phyloP scores from a whole-genome alignment of 2,797 vertebrate species.

The Columba guinea region DNA sequence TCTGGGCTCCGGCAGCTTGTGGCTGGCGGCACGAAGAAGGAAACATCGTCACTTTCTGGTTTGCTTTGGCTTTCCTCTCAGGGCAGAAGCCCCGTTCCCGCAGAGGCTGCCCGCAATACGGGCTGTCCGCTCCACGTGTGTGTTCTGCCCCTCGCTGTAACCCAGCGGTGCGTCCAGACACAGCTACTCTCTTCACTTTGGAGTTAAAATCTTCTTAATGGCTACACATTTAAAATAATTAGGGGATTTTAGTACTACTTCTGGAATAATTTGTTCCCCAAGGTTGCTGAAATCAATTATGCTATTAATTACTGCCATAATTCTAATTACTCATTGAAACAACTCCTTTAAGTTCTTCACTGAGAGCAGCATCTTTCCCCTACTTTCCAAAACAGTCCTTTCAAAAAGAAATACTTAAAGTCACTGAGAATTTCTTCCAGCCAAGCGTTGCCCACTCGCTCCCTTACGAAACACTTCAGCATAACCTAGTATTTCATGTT shows the following conservation, averaged over 20 bases:
- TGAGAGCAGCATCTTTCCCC: neutral
- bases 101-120: neutral
- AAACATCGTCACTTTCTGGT: neutral
- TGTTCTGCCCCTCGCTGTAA: neutral
- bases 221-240: neutral
- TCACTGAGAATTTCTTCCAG: neutral
- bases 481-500: conserved; percentile 4
- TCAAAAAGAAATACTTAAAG: neutral
- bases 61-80: neutral
- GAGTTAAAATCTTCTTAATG: neutral
- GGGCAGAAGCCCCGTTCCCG: neutral
- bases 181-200: neutral
- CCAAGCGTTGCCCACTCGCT: neutral
- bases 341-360: neutral
- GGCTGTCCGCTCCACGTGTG: neutral
- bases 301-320: conserved; percentile 37
- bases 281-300: conserved; percentile 27
- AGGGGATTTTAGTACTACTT: neutral
- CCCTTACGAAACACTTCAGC: neutral
- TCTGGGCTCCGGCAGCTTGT: neutral
- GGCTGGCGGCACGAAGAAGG: neutral
- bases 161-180: neutral
- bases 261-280: neutral
- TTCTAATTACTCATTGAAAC: conserved; percentile 20
- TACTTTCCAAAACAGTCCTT: neutral